Evolutionary conservation across 2,113 vertebrate genomes (phyloP), one percentile per base, ranked within the genome.

Genomic region (Nansenia antarctica): DNA sequence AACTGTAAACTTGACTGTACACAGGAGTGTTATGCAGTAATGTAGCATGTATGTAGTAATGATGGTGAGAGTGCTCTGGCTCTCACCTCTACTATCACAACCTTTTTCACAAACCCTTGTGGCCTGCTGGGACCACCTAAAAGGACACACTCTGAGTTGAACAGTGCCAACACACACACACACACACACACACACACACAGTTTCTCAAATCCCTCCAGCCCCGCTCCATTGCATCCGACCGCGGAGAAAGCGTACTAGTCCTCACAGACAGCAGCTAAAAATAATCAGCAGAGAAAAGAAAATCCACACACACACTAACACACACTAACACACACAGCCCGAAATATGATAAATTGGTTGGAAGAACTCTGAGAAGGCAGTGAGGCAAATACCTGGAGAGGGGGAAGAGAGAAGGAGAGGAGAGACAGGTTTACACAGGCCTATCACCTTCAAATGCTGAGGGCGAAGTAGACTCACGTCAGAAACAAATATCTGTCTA

Each of bases 211-310:
- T 27, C 27, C 54, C 54, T 55, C 9, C 63, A n/a, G 20, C 15
- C 31, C 22, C 47, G 6, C 45, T 20, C 29, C 15, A 22, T 15
- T 12, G 34, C 49, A 74, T 77, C 66, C 45, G 59, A n/a, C 70
- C 15, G 30, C 76, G 54, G 62, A 80, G 69, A 76, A 69, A 76
- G 80, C 39, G 67, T 71, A 68, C 31, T 70, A 26, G 49, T 73
- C 77, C 74, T 70, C 6, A 47, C 34, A 70, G 76, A 73, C 42
- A 53, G 59, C 59, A 75, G 79, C 74, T 86, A 86, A 85, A 90
- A 87, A 87, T 87, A 88, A 73, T 82, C 53, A 0, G 15, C 22
- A 26, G 62, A 62, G 73, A 31, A 5, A 64, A 62, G 49, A n/a
- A n/a, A n/a, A 65, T 34, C 31, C 15, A 39, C 62, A 70, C 58